phyloP scores from a whole-genome alignment of 2,113 vertebrate species.

The Parotia lawesii region DNA sequence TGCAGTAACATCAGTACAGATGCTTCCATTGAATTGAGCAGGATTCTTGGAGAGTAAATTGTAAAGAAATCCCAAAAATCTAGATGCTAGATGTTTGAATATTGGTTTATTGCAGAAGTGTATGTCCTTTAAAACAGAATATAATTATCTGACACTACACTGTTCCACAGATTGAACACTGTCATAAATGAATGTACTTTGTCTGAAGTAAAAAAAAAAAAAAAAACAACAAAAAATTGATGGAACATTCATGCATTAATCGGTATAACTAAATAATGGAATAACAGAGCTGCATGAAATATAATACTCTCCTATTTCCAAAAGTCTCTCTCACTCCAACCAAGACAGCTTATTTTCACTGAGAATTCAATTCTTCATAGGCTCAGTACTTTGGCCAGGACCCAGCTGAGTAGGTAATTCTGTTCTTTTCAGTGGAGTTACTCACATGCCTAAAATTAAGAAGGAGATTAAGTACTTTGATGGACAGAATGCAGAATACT shows the following conservation, averaged over 20 bases:
- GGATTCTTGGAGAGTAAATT: neutral
- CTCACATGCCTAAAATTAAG: neutral
- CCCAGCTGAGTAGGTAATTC: neutral
- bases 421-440: neutral
- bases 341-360: conserved; percentile 12
- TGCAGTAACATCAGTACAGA: neutral
- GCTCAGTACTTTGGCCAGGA: neutral
- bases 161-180: neutral
- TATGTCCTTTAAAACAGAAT: neutral
- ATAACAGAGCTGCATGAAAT: neutral
- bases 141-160: neutral
- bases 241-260: neutral
- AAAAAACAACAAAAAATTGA: neutral
- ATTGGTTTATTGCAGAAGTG: neutral
- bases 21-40: neutral
- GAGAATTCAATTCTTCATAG: neutral
- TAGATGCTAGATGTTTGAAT: neutral
- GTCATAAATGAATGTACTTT: neutral
- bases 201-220: neutral
- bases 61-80: neutral
- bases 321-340: neutral
- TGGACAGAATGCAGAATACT: neutral
- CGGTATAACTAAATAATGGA: neutral
- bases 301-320: neutral
- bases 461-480: neutral